Evolutionary conservation across 2,888 invertebrate genomes (phyloP), one percentile per base, ranked within the genome.

Genomic region (Leptopterna dolabrata): DNA sequence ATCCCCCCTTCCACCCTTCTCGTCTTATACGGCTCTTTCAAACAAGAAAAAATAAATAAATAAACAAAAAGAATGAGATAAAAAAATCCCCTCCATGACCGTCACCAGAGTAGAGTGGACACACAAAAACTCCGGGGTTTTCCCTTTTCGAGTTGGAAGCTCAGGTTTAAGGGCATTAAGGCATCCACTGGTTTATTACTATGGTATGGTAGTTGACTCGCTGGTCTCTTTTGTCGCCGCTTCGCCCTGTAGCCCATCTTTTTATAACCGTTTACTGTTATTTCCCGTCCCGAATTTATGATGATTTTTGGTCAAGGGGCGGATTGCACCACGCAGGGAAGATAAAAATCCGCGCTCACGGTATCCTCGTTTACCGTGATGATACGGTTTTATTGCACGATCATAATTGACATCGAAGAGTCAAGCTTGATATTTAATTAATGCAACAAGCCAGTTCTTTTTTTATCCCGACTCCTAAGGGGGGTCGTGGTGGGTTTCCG

Each of bases 41-140:
- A n/a, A 55, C n/a, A 19, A 63, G 11, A 63, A 63, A 63, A 63
- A 63, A 63, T 63, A 24, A 63, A 63, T 63, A 63, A 63, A 63
- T 63, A 63, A 63, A 63, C 63, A 63, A 63, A 63, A 63, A 63
- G 63, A 63, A 27, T 51, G n/a, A 51, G n/a, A 6, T 14, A 6
- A 63, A 63, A 63, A 63, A 63, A 13, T 63, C 63, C 63, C 63
- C 63, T 27, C 63, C 27, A 4, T 19, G 63, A 63, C 63, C 24
- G 27, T 63, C 24, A 27, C 63, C 63, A 63, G 63, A 51, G 51
- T 14, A 27, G 63, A 24, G 63, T 63, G 63, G 63, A 63, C 63
- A 63, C 63, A 63, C 63, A 63, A 63, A 63, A 63, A 63, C 63
- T 63, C 24, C 63, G 63, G 27, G 63, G 63, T 63, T 63, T 63